Conservation (phyloP, 2,888 invertebrate genomes). For the Salticus scenicus region DNA sequence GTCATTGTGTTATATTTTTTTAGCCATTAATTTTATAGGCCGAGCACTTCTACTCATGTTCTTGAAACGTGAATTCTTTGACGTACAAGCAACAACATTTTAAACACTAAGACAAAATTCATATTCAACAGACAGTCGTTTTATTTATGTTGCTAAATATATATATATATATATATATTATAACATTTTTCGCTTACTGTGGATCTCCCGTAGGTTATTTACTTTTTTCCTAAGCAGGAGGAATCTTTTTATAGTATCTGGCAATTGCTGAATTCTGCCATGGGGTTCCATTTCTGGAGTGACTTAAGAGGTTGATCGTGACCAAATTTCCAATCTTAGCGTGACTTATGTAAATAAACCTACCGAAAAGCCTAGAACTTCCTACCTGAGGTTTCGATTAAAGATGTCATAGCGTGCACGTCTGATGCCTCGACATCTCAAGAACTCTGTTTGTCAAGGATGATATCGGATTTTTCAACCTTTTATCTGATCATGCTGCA, state of each 20-base stretch:
- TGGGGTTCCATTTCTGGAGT: conserved; percentile 1
- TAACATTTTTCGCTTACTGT: too few species aligned
- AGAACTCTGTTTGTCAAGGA: neutral
- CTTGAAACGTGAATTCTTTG: too few species aligned
- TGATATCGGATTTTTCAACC: neutral
- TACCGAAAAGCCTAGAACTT: too few species aligned
- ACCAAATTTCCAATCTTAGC: neutral
- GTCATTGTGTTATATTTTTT: too few species aligned
- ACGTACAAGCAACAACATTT: too few species aligned
- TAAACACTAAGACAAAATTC: too few species aligned
- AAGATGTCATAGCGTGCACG: neutral
- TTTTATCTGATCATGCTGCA: neutral
- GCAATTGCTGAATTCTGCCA: neutral
- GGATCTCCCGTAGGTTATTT: conserved; percentile 1
- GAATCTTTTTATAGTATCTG: neutral
- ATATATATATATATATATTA: too few species aligned
- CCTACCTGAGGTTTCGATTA: too few species aligned
- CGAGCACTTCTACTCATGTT: too few species aligned
- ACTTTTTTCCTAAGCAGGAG: conserved; percentile 8
- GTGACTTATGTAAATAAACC: neutral
- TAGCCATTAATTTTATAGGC: too few species aligned
- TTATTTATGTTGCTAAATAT: too few species aligned
- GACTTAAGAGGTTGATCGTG: conserved; percentile 12
- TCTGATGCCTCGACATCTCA: neutral
- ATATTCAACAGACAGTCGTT: too few species aligned